Base-by-base conservation (phyloP, 2,888 invertebrate genomes). In the Notodonta ziczac region DNA sequence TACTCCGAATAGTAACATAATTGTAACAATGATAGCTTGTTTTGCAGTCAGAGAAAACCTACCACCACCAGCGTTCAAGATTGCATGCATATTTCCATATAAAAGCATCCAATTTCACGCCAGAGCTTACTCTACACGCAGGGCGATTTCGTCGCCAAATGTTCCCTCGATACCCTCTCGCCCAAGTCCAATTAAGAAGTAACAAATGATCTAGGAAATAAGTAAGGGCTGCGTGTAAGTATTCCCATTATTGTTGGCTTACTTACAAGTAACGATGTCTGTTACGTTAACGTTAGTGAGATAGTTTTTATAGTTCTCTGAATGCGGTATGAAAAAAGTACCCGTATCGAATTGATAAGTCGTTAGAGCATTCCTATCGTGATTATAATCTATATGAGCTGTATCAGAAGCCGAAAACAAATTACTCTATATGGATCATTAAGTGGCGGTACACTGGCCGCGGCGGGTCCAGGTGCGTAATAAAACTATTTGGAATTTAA, bases 371-470 rank as follows among this genome's bases (percentile, higher is more conserved):
- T 88, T 88, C 87, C 86, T 76, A 65, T 69, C 74, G 69, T 83
- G 85, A 86, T 85, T 85, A 83, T 83, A 82, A 85, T 84, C 80
- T 76, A 67, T 70, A 74, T 78, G 75, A 76, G 76, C 65, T 76
- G 77, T 77, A 81, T 84, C 84, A 81, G 87, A 84, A 88, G 86
- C 86, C 84, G 80, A 85, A 87, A 86, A 86, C 79, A 87, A 87
- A 88, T 87, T 86, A 82, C 81, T 81, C 76, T 80, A 81, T 80
- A 78, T 76, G 75, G 69, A 73, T 70, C 67, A 69, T 74, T 72
- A 76, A 75, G 73, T 72, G 74, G 75, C 61, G 66, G 72, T 67
- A 77, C 70, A 69, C 76, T 74, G 72, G 69, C 75, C 70, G 65
- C 63, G 67, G 70, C 67, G 72, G 65, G 61, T 24, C 69, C 67